Percentiles rank a stretch among this genome's conserved stretches.
phyloP scores from a whole-genome alignment of 2,113 vertebrate genomes.

The Colius striatus region DNA sequence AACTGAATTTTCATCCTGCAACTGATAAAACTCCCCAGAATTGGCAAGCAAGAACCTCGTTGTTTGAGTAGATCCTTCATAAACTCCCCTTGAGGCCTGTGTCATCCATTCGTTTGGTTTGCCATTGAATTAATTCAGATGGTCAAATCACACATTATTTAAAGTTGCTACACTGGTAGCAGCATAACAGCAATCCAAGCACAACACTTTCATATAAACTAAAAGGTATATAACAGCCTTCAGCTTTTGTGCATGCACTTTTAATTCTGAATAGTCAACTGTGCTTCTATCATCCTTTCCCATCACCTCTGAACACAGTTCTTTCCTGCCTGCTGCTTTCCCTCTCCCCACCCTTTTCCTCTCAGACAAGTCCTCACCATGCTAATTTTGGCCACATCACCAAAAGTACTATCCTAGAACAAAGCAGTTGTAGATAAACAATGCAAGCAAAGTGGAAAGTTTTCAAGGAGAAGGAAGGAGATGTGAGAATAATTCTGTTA shows the following conservation, averaged over 20 bases:
- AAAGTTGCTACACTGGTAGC: background rate
- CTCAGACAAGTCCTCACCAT: background rate
- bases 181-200: background rate
- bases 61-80: background rate
- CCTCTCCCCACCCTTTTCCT: slow-evolving; percentile 31
- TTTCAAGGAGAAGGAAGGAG: background rate
- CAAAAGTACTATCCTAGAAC: background rate
- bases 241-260: background rate
- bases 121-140: background rate
- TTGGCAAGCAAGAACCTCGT: background rate
- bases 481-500: background rate
- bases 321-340: slow-evolving; percentile 12
- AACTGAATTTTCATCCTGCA: background rate
- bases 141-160: background rate
- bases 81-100: background rate
- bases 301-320: background rate
- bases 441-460: background rate
- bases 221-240: background rate
- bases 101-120: background rate
- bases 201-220: background rate
- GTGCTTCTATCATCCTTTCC: background rate
- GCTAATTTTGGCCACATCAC: slow-evolving; percentile 1
- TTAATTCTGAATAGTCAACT: background rate
- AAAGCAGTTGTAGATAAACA: background rate
- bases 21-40: background rate